A percentile compares a stretch with the other conserved stretches of the same genome.
These are phyloP conservation scores for Aix galericulata DNA, from an alignment of 2,113 vertebrate species.

Conservation along the genomic window DNA sequence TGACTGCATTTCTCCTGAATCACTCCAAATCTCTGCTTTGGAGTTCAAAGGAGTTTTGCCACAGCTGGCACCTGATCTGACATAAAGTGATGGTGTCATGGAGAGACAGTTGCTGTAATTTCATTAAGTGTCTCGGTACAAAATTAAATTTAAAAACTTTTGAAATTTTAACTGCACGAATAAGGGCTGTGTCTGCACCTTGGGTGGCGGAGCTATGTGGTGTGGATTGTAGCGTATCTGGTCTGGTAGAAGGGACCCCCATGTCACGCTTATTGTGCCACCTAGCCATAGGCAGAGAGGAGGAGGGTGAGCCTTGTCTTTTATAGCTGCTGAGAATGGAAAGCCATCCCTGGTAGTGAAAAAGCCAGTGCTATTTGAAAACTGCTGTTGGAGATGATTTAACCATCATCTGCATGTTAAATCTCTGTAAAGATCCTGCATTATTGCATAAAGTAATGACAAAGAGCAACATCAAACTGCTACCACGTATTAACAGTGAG, in stretches of 20 bases:
- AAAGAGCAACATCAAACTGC: background rate
- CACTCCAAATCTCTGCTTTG: background rate
- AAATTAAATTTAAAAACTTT: background rate
- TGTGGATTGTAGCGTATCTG: background rate
- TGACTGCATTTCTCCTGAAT: background rate
- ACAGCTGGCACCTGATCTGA: background rate
- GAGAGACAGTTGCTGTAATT: background rate
- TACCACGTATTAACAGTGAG: background rate
- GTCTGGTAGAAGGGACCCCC: background rate
- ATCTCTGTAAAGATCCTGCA: background rate
- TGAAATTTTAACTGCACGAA: background rate
- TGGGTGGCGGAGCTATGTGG: background rate
- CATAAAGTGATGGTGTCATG: background rate
- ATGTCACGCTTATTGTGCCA: background rate
- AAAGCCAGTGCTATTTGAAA: background rate
- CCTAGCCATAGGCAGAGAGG: background rate
- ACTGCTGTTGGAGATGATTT: background rate
- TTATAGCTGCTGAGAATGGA: background rate
- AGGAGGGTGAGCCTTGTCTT: background rate
- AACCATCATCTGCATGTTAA: background rate
- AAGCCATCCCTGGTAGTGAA: background rate
- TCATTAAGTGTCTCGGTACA: background rate
- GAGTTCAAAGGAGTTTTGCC: background rate
- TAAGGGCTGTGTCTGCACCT: background rate
- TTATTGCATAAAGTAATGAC: background rate